These are phyloP conservation scores for Erannis defoliaria DNA, from an alignment of 2,888 invertebrate genomes.

Conservation along the genomic window DNA sequence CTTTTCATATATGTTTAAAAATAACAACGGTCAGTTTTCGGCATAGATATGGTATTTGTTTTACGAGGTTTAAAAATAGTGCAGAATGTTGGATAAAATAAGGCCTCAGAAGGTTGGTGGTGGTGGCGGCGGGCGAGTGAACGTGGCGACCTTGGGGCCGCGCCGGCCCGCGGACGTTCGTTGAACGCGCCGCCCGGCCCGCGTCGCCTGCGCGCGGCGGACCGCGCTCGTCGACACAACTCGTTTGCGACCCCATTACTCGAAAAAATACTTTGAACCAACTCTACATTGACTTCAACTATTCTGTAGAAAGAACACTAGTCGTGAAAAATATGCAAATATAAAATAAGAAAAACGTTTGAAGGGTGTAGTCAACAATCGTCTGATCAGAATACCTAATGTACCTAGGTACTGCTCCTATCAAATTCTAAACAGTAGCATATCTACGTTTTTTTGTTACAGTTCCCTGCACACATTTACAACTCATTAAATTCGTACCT, in stretches of 20 bases:
- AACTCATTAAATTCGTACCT: background rate
- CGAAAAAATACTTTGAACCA: conserved; percentile 64
- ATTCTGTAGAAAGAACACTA: conserved; percentile 1
- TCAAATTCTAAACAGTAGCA: background rate
- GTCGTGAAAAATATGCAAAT: conserved; percentile 2
- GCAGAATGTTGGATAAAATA: conserved; percentile 56
- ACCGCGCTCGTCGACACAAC: conserved; percentile 59
- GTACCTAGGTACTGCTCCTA: background rate
- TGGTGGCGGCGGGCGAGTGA: conserved; percentile 63
- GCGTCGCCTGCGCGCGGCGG: conserved; percentile 45
- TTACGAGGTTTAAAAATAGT: conserved; percentile 44
- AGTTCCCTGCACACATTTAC: conserved; percentile 12
- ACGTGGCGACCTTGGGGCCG: conserved; percentile 83
- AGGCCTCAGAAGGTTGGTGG: conserved; percentile 54
- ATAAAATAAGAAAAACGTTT: background rate
- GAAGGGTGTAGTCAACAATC: background rate
- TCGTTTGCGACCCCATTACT: conserved; percentile 76
- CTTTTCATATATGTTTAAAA: conserved; percentile 22
- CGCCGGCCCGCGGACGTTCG: conserved; percentile 84
- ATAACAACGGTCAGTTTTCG: conserved; percentile 12
- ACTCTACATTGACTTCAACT: conserved; percentile 30
- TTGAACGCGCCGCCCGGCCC: conserved; percentile 74
- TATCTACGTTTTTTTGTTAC: background rate
- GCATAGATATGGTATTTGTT: background rate
- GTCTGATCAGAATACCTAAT: background rate